A percentile compares a stretch with the other conserved stretches of the same genome.
Evolutionary conservation across 2,797 vertebrate genomes (phyloP).

Genomic region (Gymnocypris eckloni): DNA sequence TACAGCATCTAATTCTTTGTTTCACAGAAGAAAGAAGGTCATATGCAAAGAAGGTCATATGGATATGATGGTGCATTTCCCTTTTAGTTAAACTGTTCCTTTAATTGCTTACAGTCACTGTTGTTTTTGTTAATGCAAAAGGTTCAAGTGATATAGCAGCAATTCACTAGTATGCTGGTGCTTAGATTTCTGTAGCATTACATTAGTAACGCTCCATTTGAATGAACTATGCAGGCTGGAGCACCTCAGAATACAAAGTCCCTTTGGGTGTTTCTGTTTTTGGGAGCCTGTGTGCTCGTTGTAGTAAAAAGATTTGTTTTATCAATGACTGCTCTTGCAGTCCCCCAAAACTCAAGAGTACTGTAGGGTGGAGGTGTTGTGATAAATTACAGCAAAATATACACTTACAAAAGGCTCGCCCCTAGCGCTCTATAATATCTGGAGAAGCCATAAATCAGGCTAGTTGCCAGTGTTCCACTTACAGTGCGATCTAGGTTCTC

Average conservation of each 20-base stretch:
- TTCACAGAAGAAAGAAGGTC: neutral
- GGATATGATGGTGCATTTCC: neutral
- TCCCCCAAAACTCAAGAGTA: conserved; percentile 52
- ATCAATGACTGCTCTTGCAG: conserved; percentile 50
- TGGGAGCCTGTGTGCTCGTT: conserved; percentile 30
- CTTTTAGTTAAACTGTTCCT: neutral
- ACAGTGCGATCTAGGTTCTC: conserved; percentile 52
- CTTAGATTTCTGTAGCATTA: conserved; percentile 48
- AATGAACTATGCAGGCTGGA: conserved; percentile 36
- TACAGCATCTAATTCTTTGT: neutral
- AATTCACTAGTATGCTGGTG: conserved; percentile 22
- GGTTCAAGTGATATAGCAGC: neutral
- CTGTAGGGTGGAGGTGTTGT: conserved; percentile 54
- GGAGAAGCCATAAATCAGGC: conserved; percentile 77
- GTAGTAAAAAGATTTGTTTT: conserved; percentile 58
- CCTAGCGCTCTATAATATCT: conserved; percentile 61
- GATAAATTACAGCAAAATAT: conserved; percentile 78
- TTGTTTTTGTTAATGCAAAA: neutral
- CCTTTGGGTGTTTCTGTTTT: conserved; percentile 27
- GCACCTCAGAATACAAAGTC: neutral
- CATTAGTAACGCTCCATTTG: conserved; percentile 51
- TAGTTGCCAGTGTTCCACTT: conserved; percentile 51
- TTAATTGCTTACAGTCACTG: neutral
- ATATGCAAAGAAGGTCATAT: neutral
- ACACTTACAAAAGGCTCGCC: conserved; percentile 73